phyloP scores from a whole-genome alignment of 2,113 vertebrate genomes.

The Oryzias melastigma region DNA sequence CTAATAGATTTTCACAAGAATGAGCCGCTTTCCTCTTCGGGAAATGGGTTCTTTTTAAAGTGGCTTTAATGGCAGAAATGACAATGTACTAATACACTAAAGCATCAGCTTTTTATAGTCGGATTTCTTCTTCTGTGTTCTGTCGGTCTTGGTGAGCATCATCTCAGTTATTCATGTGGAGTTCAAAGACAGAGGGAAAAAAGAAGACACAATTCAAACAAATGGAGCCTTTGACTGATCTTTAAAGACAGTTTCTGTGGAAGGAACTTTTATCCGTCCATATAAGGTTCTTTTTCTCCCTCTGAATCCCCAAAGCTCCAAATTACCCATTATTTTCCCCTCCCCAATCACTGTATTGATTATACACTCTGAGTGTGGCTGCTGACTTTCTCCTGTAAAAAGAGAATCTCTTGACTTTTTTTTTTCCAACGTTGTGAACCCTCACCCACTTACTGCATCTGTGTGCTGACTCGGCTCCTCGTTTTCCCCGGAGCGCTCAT shows the following conservation, averaged over 20 bases:
- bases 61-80: constrained; percentile 30
- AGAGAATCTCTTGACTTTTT: constrained; percentile 37
- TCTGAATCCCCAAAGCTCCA: constrained; percentile 39
- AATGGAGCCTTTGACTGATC: constrained; percentile 42
- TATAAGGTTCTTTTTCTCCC: constrained; percentile 19
- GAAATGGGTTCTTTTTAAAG: constrained; percentile 32
- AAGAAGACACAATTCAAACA: constrained; percentile 42
- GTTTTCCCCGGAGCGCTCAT: constrained; percentile 30
- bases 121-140: neutral
- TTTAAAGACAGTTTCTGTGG: constrained; percentile 15
- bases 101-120: neutral
- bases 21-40: constrained; percentile 35
- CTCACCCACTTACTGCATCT: constrained; percentile 15
- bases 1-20: constrained; percentile 38
- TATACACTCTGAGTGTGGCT: constrained; percentile 16
- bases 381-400: constrained; percentile 27
- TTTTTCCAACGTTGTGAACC: constrained; percentile 21
- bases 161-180: constrained; percentile 3
- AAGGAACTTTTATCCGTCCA: constrained; percentile 34
- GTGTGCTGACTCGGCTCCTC: constrained; percentile 42
- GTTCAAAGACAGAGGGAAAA: constrained; percentile 13
- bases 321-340: constrained; percentile 52
- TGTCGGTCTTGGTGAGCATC: constrained; percentile 1
- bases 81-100: constrained; percentile 2
- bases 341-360: constrained; percentile 52